Evolutionary conservation across 1,140 invertebrate genomes (phyloP).

Genomic region (Lordiphosa collinella): DNA sequence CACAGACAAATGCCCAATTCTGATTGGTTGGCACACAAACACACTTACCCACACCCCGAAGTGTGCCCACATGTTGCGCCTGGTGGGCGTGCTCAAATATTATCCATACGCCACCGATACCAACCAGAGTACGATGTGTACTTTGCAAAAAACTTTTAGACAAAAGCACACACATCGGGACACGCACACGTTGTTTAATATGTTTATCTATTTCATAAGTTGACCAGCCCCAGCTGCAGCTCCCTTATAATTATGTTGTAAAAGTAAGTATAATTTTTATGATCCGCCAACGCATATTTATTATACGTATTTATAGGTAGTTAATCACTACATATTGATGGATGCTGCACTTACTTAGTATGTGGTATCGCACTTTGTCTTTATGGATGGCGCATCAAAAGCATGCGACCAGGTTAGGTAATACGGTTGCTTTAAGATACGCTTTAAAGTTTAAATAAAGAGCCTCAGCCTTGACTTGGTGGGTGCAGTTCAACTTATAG

Average conservation of each 20-base stretch:
- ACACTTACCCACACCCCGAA: conserved; percentile 2
- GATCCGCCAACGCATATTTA: conserved; percentile 29
- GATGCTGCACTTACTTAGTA: conserved; percentile 15
- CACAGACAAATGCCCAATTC: conserved; percentile 26
- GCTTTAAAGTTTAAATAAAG: not conserved
- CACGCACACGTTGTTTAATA: conserved; percentile 35
- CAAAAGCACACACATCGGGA: conserved; percentile 6
- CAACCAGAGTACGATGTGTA: conserved; percentile 35
- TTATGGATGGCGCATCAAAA: conserved; percentile 20
- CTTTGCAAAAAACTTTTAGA: conserved; percentile 47
- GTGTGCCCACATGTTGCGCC: conserved; percentile 68
- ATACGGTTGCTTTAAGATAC: conserved; percentile 13
- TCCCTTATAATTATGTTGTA: conserved; percentile 66
- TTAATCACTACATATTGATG: conserved; percentile 47
- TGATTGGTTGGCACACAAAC: conserved; percentile 46
- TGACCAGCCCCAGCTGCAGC: conserved; percentile 46
- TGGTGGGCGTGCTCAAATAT: conserved; percentile 70
- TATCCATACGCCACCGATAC: conserved; percentile 56
- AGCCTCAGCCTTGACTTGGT: not conserved
- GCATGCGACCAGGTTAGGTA: not conserved
- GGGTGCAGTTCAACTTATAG: conserved; percentile 25
- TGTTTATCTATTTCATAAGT: conserved; percentile 68
- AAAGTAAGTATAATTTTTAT: conserved; percentile 56
- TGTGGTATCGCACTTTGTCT: conserved; percentile 11
- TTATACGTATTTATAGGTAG: conserved; percentile 29